These are phyloP conservation scores for Rhogogaster chlorosoma DNA, from an alignment of 2,888 invertebrate species.

Conservation along the genomic window DNA sequence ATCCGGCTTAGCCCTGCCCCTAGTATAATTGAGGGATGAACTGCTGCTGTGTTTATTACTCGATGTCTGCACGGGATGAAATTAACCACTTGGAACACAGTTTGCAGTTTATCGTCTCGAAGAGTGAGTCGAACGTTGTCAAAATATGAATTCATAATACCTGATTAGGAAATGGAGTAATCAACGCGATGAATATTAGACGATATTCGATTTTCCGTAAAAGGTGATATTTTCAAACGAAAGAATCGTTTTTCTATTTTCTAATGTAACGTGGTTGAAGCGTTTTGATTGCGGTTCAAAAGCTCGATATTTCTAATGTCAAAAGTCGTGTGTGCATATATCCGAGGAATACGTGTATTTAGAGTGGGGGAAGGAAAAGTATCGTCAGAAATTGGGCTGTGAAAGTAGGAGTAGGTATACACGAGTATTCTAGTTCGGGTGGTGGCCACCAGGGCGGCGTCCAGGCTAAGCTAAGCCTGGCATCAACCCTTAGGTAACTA, in stretches of 20 bases:
- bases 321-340: background rate
- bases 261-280: background rate
- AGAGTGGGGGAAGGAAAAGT: background rate
- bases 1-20: conserved; percentile 17
- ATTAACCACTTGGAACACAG: background rate
- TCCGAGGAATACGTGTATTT: background rate
- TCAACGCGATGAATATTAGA: background rate
- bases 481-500: conserved; percentile 51
- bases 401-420: background rate
- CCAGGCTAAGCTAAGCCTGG: conserved; percentile 50
- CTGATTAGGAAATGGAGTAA: background rate
- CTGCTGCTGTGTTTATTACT: conserved; percentile 4
- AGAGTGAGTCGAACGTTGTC: background rate
- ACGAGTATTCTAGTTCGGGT: conserved; percentile 30
- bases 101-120: background rate
- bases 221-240: background rate
- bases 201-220: background rate
- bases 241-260: background rate
- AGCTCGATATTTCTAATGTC: background rate
- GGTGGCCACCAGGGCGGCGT: conserved; percentile 49
- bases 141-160: background rate
- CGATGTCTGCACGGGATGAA: background rate
- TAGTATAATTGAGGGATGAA: conserved; percentile 24
- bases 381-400: conserved; percentile 21
- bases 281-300: background rate